Evolutionary conservation across 2,113 vertebrate species (phyloP), one percentile per base, ranked within the genome.

Genomic region (Hipposideros armiger): DNA sequence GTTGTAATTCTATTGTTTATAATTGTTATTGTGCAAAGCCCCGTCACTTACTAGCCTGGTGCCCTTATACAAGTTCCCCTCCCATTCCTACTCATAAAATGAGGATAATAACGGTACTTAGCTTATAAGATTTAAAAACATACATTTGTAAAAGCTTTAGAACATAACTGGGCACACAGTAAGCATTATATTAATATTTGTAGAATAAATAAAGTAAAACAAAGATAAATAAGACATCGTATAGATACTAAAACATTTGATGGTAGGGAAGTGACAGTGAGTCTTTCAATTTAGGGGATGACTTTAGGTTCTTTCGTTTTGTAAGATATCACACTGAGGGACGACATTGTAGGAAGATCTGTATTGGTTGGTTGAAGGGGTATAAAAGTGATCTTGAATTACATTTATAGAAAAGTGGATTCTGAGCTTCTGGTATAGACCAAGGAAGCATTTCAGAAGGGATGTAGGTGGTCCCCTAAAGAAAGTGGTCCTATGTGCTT

Each of bases 141-240:
- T 69, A n/a, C 14, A 58, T 26, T 87, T 73, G 36, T 74, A 40
- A 95, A 81, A 54, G 11, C 3, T 36, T 54, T 90, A 70, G n/a
- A 62, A 45, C 24, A 42, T 50, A 52, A 40, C 15, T 87, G 1
- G 1, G 32, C 10, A 62, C 11, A 52, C 8, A 42, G 14, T 50
- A 90, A 87, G 52, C 54, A 64, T 64, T 60, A 47, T 64, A 66
- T 85, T 72, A 72, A 50, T 9, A n/a, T 50, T 28, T 90, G 1
- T 85, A 85, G 89, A 93, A 28, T 84, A 93, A 93, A 28, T 84
- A 42, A 64, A 73, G 88, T 22, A 58, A 84, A 62, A 60, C n/a
- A 30, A 88, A 77, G 20, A 56, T 47, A 14, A 56, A 54, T 20
- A 84, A 54, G 20, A 60, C 11, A 62, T 2, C 67, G 11, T 30